Percentiles rank a stretch among this genome's conserved stretches.
phyloP scores from a whole-genome alignment of 2,113 vertebrate genomes.

The Mustela nigripes region DNA sequence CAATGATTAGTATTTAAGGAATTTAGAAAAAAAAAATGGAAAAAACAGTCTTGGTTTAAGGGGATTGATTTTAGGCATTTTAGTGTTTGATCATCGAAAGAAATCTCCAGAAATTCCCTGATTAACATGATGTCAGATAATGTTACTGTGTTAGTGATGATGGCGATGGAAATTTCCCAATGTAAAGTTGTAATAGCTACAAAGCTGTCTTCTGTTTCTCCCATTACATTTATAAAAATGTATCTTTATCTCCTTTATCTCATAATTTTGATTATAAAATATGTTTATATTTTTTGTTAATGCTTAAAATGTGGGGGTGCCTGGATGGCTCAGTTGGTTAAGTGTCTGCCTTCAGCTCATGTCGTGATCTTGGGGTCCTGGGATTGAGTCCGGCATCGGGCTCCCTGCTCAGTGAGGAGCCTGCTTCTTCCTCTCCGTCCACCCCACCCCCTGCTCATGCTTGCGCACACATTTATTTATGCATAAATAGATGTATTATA shows the following conservation, averaged over 20 bases:
- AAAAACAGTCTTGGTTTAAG: constrained; percentile 73
- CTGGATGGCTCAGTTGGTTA: not conserved
- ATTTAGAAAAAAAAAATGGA: constrained; percentile 69
- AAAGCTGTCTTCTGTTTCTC: constrained; percentile 78
- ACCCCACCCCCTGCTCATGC: not conserved
- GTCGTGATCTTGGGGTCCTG: not conserved
- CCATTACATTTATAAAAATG: not conserved
- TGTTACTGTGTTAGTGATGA: constrained; percentile 65
- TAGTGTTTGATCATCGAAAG: constrained; percentile 80
- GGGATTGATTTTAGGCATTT: constrained; percentile 83
- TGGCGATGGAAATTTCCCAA: constrained; percentile 61
- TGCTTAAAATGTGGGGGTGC: not conserved
- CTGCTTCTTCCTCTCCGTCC: not conserved
- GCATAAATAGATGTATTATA: too few relatives aligned
- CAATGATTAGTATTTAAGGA: constrained; percentile 78
- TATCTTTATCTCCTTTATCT: not conserved
- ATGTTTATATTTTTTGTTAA: not conserved
- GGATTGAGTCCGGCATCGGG: not conserved
- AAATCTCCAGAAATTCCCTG: constrained; percentile 77
- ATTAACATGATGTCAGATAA: constrained; percentile 77
- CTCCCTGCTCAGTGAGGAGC: not conserved
- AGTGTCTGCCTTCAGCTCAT: not conserved
- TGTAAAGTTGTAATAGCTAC: constrained; percentile 50
- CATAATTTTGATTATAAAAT: not conserved
- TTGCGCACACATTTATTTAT: too few relatives aligned